phyloP scores from a whole-genome alignment of 2,888 invertebrate genomes.

The Neelides folsomi region DNA sequence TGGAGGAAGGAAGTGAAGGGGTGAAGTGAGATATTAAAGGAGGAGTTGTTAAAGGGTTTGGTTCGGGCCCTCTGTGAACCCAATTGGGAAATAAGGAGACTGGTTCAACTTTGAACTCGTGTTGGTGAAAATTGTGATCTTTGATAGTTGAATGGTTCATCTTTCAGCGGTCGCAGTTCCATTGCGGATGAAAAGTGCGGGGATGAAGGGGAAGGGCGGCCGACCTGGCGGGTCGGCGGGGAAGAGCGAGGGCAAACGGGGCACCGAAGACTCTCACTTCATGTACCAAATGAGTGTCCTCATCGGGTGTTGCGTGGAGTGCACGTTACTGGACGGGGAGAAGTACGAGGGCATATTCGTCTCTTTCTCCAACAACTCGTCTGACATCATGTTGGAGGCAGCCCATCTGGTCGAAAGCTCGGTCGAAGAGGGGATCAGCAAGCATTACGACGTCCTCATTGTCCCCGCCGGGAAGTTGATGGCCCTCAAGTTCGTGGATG shows the following conservation, averaged over 20 bases:
- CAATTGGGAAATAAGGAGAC: not conserved
- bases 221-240: too few species aligned
- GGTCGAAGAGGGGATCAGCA: constrained; percentile 25
- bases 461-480: constrained; percentile 30
- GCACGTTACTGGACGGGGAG: constrained; percentile 23
- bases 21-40: too few species aligned
- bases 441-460: constrained; percentile 31
- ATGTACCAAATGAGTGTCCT: constrained; percentile 30
- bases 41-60: not conserved
- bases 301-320: constrained; percentile 28
- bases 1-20: too few species aligned
- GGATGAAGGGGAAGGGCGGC: constrained; percentile 1
- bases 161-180: not conserved
- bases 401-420: constrained; percentile 25
- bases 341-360: constrained; percentile 31
- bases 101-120: not conserved
- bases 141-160: not conserved
- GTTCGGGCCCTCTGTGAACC: not conserved
- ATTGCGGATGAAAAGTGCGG: not conserved
- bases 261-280: constrained; percentile 26
- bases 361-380: constrained; percentile 18
- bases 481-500: constrained; percentile 24
- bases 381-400: constrained; percentile 31
- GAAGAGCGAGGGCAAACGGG: constrained; percentile 22
- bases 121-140: not conserved